Conservation (phyloP, 2,113 vertebrate species). For the Solea senegalensis region DNA sequence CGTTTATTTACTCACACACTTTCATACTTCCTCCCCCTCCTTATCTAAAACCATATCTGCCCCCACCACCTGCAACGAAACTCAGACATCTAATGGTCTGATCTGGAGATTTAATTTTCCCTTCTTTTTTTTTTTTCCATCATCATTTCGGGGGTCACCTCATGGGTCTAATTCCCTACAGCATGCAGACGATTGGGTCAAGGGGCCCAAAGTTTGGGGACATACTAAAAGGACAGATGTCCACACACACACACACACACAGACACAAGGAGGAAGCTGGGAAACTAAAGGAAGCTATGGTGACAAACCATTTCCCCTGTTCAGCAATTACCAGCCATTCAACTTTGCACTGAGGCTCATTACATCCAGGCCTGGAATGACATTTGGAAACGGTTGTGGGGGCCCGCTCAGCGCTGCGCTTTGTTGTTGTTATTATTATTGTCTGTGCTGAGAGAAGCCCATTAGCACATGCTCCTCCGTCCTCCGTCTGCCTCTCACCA, state of each 20-base stretch:
- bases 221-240: slow-evolving; percentile 45
- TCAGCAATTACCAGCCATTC: slow-evolving; percentile 68
- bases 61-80: slow-evolving; percentile 26
- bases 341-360: slow-evolving; percentile 64
- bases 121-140: neutral
- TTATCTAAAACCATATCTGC: slow-evolving; percentile 6
- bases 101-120: neutral
- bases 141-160: slow-evolving; percentile 26
- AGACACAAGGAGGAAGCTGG: slow-evolving; percentile 51
- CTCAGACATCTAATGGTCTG: slow-evolving; percentile 32
- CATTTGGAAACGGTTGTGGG: slow-evolving; percentile 76
- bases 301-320: slow-evolving; percentile 75
- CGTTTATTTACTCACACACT: neutral
- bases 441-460: slow-evolving; percentile 53
- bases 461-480: slow-evolving; percentile 42
- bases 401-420: slow-evolving; percentile 55
- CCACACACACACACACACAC: slow-evolving; percentile 15
- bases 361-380: slow-evolving; percentile 68
- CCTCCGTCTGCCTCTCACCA: slow-evolving; percentile 27
- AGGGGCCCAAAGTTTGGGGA: slow-evolving; percentile 16
- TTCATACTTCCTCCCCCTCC: slow-evolving; percentile 1
- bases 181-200: slow-evolving; percentile 1
- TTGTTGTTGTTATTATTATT: slow-evolving; percentile 75
- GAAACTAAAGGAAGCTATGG: slow-evolving; percentile 69
- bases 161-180: slow-evolving; percentile 12